Base-by-base conservation (phyloP, 1,140 invertebrate genomes). In the Caenorhabditis latens region DNA sequence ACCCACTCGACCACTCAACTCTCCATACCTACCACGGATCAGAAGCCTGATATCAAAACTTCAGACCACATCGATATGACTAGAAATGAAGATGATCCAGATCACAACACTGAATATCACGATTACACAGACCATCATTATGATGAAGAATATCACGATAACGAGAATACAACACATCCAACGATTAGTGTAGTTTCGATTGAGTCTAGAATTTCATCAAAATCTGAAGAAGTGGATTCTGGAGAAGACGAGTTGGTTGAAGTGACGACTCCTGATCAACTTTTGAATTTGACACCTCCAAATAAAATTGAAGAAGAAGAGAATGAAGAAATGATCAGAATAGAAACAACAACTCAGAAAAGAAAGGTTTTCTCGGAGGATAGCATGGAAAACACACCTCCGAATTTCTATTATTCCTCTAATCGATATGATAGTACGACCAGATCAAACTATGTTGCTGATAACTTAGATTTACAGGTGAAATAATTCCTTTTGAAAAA, bases 351-450 rank as follows among this genome's bases (percentile, higher is more conserved):
- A 42, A 84, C 83, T 40, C 13, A 11, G 11, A 58, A 65, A n/a
- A 40, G 58, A 19, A 84, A 84, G 21, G 43, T 85, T 6, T 85
- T 85, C 32, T 85, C 84, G 50, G 84, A 85, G 14, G 84, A 85
- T 53, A 85, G 84, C 48, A 85, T 85, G 84, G 84, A 85, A 46
- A 71, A 85, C 13, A 85, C 84, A 9, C 84, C 84, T 1, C 84
- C 84, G 0, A 85, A 85, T 21, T 85, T 85, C 46, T 85, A 50
- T 32, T 85, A 58, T 16, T 85, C 84, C 0, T 85, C 84, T 16
- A 67, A 65, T 55, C 63, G 84, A 8, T 84, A 84, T 65, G 71
- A 79, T 42, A 79, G 71, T 32, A 79, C 71, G n/a, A 79, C 71
- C 4, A 48, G 71, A 53, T 79, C 71, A 43, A 79, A 79, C 14